These are phyloP conservation scores for Drosophila suzukii DNA, from an alignment of 1,140 invertebrate species.

Conservation along the genomic window DNA sequence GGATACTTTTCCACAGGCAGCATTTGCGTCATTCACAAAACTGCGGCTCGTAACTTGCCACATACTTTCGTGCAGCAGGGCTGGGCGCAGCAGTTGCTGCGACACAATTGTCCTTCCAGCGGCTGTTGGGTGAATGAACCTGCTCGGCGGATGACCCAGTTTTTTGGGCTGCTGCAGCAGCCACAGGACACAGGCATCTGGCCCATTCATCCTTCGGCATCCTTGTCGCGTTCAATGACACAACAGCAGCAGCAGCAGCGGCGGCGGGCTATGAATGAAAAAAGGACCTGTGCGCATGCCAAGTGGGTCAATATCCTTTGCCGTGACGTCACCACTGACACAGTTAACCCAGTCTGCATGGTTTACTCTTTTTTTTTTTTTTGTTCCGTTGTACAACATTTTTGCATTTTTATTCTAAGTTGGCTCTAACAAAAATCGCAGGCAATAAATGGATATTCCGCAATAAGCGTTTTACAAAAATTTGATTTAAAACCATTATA, in stretches of 20 bases:
- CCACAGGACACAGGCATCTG: constrained; percentile 12
- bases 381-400: constrained; percentile 30
- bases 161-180: constrained; percentile 45
- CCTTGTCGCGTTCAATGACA: constrained; percentile 57
- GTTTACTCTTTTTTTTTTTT: constrained; percentile 9
- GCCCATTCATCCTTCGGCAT: constrained; percentile 58
- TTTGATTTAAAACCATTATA: constrained; percentile 71
- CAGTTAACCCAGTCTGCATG: constrained; percentile 37
- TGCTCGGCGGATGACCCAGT: constrained; percentile 59
- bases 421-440: constrained; percentile 70
- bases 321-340: constrained; percentile 74
- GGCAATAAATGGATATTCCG: constrained; percentile 48
- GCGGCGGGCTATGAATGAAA: constrained; percentile 60
- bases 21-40: constrained; percentile 67
- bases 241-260: constrained; percentile 5
- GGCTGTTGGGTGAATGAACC: constrained; percentile 66
- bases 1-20: constrained; percentile 45
- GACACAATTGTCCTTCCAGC: constrained; percentile 70
- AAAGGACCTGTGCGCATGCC: constrained; percentile 66
- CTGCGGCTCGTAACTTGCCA: constrained; percentile 38
- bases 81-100: too few species aligned
- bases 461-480: constrained; percentile 69
- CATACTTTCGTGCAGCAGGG: constrained; percentile 2
- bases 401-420: constrained; percentile 50
- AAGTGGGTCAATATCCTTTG: constrained; percentile 72